Base-by-base conservation (phyloP, 2,888 invertebrate genomes). In the Lamproptera curius region DNA sequence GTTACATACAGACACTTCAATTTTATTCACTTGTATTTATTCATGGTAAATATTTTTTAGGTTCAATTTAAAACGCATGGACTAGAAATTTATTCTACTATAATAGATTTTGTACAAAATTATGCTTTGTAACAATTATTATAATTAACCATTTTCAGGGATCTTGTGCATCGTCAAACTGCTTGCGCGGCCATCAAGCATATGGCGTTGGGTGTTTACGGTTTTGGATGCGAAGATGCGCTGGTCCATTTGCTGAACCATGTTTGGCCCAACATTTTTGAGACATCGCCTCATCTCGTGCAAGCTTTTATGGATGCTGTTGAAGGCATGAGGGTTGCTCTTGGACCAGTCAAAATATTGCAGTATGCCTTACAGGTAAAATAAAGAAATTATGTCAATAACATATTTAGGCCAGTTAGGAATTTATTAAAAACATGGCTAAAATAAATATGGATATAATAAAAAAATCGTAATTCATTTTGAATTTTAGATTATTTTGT, bases 181-280 rank as follows among this genome's bases (percentile, higher is more conserved):
- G 98, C 99, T 0, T 99, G 99, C 80, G 97, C 99, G 1, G 98
- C 99, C 3, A 98, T 99, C 56, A 99, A 99, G 70, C 99, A 99
- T 82, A 97, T 99, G 96, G 95, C 99, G 0, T 89, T 99, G 13
- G 99, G 99, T 8, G 99, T 99, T 16, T 98, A 96, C 70, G 99
- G 99, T 1, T 99, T 99, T 76, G 99, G 98, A 1, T 99, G 99
- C 76, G 99, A 99, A 77, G 99, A 99, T 76, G 99, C 99, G 0
- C 89, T 99, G 3, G 92, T 97, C 34, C 99, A 99, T 89, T 89
- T 99, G 37, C 87, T 99, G 51, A 99, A 99, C 84, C 97, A 98
- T 74, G 98, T 99, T 16, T 99, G 99, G 99, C 99, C 99, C 9
- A 99, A 99, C 78, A 97, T 99, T 59, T 99, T 99, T 72, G 99